Base-by-base conservation (phyloP, 2,113 vertebrate genomes). In the Lepisosteus osseus region DNA sequence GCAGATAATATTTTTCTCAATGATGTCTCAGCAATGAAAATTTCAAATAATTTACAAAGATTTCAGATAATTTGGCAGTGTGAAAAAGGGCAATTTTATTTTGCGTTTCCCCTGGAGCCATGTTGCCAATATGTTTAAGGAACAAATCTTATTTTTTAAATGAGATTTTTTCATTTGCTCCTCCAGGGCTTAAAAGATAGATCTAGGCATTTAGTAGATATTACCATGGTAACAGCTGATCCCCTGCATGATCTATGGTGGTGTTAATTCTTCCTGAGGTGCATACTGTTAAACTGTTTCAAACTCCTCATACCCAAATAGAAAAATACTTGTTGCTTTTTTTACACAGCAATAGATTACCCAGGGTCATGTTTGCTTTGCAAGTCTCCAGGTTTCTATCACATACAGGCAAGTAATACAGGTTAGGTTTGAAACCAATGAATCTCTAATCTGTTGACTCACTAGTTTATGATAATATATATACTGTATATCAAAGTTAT, bases 151-250 rank as follows among this genome's bases (percentile, higher is more conserved):
- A 40, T 41, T 57, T 71, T 75, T 64, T 61, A 70, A 74, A 70
- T 75, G 47, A 59, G 68, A 54, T 66, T 70, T 70, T 75, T 75
- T 65, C 70, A 64, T 70, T 54, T 54, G 59, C 43, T 17, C 61
- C 73, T 66, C 68, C 54, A 42, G 68, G 73, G 73, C 40, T 70
- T 54, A 6, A 61, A 74, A 65, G 45, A 61, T 29, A 71, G 61
- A 69, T 64, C 68, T 29, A 14, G 68, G 73, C 68, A 70, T 66
- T 70, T 66, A 75, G 42, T 7, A 61, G 62, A n/a, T 29, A 69
- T 75, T 61, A 13, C 68, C 68, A 71, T 75, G 73, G 73, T 61
- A 57, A 75, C 73, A 55, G 73, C 68, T 64, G 43, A 69, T 67
- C 73, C 62, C 62, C 63, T 14, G 42, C 29, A 29, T 54, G 54